Percentiles rank a stretch among this genome's conserved stretches.
Conservation (phyloP, 2,888 invertebrate species). For the Noctua fimbriata region DNA sequence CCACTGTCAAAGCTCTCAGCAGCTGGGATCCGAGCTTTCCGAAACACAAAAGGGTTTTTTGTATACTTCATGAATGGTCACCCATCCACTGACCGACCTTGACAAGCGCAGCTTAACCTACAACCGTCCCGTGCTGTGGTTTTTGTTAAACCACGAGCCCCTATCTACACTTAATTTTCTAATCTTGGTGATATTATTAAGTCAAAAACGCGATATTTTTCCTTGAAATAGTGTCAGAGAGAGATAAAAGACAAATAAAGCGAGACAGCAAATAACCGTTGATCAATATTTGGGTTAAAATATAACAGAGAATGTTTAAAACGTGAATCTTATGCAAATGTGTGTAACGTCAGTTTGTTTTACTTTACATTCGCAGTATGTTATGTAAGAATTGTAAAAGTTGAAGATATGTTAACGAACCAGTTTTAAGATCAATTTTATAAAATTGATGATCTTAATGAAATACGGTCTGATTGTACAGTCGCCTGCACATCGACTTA, state of each 20-base stretch:
- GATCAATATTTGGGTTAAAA: conserved; percentile 32
- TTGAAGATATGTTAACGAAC: not conserved
- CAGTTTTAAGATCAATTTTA: not conserved
- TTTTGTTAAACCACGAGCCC: too few species aligned
- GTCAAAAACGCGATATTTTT: conserved; percentile 12
- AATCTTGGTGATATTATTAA: not conserved
- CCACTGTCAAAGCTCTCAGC: too few species aligned
- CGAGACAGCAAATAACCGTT: not conserved
- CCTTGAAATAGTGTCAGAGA: not conserved
- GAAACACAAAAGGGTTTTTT: too few species aligned
- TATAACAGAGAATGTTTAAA: not conserved
- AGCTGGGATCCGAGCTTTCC: too few species aligned
- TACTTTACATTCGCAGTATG: conserved; percentile 10
- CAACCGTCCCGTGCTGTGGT: too few species aligned
- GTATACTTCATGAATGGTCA: too few species aligned
- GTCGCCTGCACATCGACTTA: too few species aligned
- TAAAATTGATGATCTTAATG: not conserved
- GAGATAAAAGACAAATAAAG: conserved; percentile 16
- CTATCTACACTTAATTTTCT: not conserved
- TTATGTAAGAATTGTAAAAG: conserved; percentile 13
- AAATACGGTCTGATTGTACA: not conserved
- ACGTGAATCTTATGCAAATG: conserved; percentile 26
- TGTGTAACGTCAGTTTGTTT: not conserved
- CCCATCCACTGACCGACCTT: too few species aligned
- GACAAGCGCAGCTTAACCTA: too few species aligned